Evolutionary conservation across 2,797 vertebrate species (phyloP).

Genomic region (Pangasius mekongensis): DNA sequence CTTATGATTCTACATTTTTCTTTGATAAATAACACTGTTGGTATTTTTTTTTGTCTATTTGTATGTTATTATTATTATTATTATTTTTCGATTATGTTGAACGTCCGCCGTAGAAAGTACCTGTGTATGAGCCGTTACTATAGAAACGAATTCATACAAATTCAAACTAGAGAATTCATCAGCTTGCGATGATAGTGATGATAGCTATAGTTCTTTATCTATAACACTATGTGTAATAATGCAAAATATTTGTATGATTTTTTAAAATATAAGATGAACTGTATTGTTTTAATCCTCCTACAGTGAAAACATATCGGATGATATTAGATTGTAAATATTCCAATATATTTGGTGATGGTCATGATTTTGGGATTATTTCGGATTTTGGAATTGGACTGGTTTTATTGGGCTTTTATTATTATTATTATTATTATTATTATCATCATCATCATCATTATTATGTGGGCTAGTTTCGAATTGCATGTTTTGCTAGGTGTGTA

Average conservation of each 20-base stretch:
- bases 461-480: background rate
- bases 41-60: background rate
- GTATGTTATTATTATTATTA: background rate
- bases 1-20: background rate
- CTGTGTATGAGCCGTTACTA: background rate
- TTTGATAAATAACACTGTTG: background rate
- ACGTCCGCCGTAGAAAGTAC: background rate
- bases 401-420: background rate
- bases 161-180: too few relatives aligned
- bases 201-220: background rate
- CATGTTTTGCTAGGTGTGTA: background rate
- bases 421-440: background rate
- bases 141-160: background rate
- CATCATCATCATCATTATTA: background rate
- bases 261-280: background rate
- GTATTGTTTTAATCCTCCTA: background rate
- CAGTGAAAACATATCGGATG: background rate
- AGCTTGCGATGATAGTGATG: background rate
- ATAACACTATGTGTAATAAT: background rate
- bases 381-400: background rate
- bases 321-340: background rate
- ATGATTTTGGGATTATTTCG: background rate
- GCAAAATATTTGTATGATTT: background rate
- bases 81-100: background rate
- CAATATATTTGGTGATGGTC: background rate